A percentile compares a stretch with the other conserved stretches of the same genome.
Conservation (phyloP, 2,888 invertebrate genomes). For the Oithona nana region DNA sequence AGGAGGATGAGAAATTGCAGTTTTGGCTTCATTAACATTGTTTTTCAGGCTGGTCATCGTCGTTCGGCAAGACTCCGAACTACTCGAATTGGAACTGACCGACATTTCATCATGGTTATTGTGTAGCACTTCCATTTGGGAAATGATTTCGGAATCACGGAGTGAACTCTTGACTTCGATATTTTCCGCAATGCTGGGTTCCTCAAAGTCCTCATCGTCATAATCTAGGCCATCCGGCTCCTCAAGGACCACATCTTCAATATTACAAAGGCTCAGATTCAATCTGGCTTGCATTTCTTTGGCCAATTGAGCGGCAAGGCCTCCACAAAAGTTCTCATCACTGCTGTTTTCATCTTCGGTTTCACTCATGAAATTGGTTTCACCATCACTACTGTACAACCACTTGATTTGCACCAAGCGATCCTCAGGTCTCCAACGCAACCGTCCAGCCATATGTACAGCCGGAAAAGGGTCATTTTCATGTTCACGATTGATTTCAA, state of each 20-base stretch:
- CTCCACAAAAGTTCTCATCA: neutral
- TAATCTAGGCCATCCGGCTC: neutral
- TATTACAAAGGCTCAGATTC: neutral
- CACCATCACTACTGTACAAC: neutral
- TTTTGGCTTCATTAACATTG: too few species aligned
- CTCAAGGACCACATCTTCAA: neutral
- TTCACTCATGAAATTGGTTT: neutral
- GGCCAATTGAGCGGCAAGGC: neutral
- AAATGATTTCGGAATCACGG: neutral
- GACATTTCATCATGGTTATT: neutral
- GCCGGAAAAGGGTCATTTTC: neutral
- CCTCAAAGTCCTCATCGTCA: neutral
- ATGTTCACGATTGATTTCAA: neutral
- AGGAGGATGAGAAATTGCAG: too few species aligned
- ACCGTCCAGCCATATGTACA: neutral
- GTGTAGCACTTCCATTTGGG: neutral
- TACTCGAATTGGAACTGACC: too few species aligned
- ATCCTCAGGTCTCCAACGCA: neutral
- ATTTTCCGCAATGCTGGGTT: neutral
- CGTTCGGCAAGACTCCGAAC: neutral
- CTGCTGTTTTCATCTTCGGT: neutral
- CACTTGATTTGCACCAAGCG: neutral
- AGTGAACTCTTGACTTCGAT: neutral
- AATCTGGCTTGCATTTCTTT: neutral
- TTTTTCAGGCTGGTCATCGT: neutral